phyloP scores from a whole-genome alignment of 2,888 invertebrate genomes.

The Lordiphosa andalusiaca region DNA sequence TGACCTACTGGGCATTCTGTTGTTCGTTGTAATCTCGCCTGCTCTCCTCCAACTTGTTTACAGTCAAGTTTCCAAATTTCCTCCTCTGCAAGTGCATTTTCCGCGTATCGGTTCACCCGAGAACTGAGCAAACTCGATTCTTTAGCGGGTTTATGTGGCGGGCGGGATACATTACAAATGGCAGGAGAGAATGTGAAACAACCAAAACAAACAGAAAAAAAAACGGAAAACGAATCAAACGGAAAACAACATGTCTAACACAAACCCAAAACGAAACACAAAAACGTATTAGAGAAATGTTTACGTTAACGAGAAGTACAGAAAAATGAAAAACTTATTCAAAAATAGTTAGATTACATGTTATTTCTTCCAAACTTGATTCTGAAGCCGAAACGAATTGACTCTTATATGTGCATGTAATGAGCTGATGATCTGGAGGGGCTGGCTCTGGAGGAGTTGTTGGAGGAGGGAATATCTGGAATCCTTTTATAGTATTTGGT shows the following conservation, averaged over 20 bases:
- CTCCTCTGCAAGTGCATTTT: too few species aligned
- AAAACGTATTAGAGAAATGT: constrained; percentile 16
- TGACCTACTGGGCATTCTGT: too few species aligned
- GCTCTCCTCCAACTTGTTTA: too few species aligned
- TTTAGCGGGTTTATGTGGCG: too few species aligned
- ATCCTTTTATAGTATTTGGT: constrained; percentile 81
- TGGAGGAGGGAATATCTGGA: constrained; percentile 91
- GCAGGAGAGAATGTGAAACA: too few species aligned
- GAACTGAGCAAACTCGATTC: too few species aligned
- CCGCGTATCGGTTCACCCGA: too few species aligned
- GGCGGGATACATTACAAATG: too few species aligned
- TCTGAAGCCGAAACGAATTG: constrained; percentile 83
- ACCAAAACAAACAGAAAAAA: too few species aligned
- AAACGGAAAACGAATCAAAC: too few species aligned
- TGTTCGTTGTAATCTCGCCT: too few species aligned
- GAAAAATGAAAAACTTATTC: constrained; percentile 57
- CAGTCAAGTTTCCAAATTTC: too few species aligned
- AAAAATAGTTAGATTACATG: constrained; percentile 82
- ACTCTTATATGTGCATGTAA: constrained; percentile 81
- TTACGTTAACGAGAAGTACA: constrained; percentile 52
- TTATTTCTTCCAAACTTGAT: constrained; percentile 85
- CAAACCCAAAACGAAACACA: constrained; percentile 22
- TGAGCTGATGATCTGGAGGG: constrained; percentile 88
- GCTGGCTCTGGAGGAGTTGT: constrained; percentile 92
- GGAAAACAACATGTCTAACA: neutral